These are phyloP conservation scores for Sminthurinus aureus DNA, from an alignment of 2,888 invertebrate species.

Conservation along the genomic window DNA sequence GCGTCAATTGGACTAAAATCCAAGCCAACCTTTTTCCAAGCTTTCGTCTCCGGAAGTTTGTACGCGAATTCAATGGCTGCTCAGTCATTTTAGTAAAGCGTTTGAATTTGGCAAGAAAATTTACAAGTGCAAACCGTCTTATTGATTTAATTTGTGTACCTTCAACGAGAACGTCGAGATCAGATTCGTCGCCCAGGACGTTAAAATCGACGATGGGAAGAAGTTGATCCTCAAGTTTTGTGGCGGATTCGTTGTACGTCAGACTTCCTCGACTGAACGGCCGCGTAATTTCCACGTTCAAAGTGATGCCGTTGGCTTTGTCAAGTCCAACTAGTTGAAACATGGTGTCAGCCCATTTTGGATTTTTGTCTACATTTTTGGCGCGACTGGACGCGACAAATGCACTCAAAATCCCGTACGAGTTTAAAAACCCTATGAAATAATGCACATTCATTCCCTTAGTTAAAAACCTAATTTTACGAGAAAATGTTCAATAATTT, in stretches of 20 bases:
- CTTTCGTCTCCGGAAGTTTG: not conserved
- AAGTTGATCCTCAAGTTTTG: not conserved
- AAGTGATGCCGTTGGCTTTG: too few relatives aligned
- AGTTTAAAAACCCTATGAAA: not conserved
- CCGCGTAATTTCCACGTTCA: not conserved
- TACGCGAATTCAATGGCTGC: not conserved
- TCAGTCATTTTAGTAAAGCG: too few relatives aligned
- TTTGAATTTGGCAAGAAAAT: too few relatives aligned
- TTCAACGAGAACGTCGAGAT: not conserved
- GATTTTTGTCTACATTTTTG: not conserved
- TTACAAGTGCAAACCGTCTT: too few relatives aligned
- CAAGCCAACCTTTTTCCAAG: not conserved
- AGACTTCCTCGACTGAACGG: not conserved
- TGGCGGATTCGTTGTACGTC: not conserved
- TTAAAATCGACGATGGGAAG: slow-evolving; percentile 5
- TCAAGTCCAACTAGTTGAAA: too few relatives aligned
- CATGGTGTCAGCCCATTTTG: slow-evolving; percentile 17
- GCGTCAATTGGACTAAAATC: not conserved
- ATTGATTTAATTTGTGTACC: too few relatives aligned
- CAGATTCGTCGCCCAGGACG: not conserved
- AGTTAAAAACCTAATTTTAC: too few relatives aligned
- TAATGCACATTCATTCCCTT: too few relatives aligned
- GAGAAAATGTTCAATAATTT: too few relatives aligned
- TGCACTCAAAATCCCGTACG: not conserved
- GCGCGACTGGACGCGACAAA: slow-evolving; percentile 20